Percentiles rank a stretch among this genome's conserved stretches.
phyloP scores from a whole-genome alignment of 2,113 vertebrate genomes.

The Craseonycteris thonglongyai region DNA sequence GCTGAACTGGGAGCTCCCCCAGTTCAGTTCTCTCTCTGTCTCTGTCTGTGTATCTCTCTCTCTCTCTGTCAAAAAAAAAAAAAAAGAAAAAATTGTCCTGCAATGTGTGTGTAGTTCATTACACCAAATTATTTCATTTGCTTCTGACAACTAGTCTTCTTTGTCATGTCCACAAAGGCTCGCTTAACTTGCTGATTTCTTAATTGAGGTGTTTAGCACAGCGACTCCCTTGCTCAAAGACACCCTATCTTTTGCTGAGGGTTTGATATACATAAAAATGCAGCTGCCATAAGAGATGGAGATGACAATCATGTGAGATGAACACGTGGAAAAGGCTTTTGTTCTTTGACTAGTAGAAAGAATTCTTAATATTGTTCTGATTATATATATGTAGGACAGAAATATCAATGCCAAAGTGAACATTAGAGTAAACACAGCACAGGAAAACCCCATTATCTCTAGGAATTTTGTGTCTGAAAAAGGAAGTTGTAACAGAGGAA shows the following conservation, averaged over 20 bases:
- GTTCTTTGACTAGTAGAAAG: conserved; percentile 44
- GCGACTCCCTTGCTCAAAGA: conserved; percentile 51
- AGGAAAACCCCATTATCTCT: conserved; percentile 33
- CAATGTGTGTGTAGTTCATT: not conserved
- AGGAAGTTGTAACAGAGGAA: conserved; percentile 42
- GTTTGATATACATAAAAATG: conserved; percentile 62
- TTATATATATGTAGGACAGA: conserved; percentile 29
- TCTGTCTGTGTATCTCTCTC: too few relatives aligned
- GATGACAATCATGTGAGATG: conserved; percentile 58
- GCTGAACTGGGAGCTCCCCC: too few relatives aligned
- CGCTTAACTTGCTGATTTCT: conserved; percentile 53
- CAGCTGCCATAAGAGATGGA: conserved; percentile 60
- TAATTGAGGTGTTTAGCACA: conserved; percentile 51
- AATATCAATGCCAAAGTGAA: conserved; percentile 33
- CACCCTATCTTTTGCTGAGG: conserved; percentile 9
- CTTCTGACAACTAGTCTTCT: not conserved
- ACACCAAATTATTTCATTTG: not conserved
- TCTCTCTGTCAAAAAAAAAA: too few relatives aligned
- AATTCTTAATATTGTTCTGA: conserved; percentile 40
- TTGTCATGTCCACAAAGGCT: conserved; percentile 25
- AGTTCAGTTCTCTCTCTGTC: too few relatives aligned
- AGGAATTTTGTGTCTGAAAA: conserved; percentile 52
- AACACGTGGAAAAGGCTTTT: conserved; percentile 65
- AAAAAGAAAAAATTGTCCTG: not conserved
- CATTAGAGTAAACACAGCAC: conserved; percentile 50